These are phyloP conservation scores for Amphipyra tragopoginis DNA, from an alignment of 2,888 invertebrate genomes.

Conservation along the genomic window DNA sequence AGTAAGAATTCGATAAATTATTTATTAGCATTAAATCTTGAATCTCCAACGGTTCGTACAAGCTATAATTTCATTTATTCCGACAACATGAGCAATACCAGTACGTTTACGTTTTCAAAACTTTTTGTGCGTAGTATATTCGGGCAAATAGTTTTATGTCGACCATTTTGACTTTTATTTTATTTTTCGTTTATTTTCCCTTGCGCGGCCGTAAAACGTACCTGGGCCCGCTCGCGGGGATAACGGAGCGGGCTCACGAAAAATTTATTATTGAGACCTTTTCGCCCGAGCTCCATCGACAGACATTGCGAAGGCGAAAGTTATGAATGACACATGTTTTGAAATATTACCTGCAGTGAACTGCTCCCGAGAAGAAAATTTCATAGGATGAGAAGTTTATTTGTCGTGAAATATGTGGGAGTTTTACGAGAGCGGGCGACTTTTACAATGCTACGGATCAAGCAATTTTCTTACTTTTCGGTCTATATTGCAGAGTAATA, in stretches of 20 bases:
- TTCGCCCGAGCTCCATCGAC: constrained; percentile 88
- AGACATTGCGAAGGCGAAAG: constrained; percentile 90
- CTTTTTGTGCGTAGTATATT: constrained; percentile 78
- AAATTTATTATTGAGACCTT: constrained; percentile 90
- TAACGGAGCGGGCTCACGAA: constrained; percentile 87
- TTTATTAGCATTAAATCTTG: constrained; percentile 30
- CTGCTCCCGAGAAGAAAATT: constrained; percentile 85
- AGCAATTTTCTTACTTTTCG: constrained; percentile 83
- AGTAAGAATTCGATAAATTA: constrained; percentile 6
- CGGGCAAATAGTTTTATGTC: constrained; percentile 88
- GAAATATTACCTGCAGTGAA: constrained; percentile 89
- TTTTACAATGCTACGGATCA: constrained; percentile 87
- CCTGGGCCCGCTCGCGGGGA: constrained; percentile 87
- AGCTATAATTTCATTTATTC: constrained; percentile 61
- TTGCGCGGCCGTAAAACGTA: constrained; percentile 89
- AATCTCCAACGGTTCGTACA: constrained; percentile 14
- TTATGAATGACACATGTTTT: constrained; percentile 90
- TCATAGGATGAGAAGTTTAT: constrained; percentile 89
- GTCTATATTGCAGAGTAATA: constrained; percentile 81
- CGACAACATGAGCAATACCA: constrained; percentile 66
- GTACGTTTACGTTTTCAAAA: constrained; percentile 75
- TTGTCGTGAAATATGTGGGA: constrained; percentile 89
- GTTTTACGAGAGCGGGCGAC: constrained; percentile 85
- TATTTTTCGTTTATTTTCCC: constrained; percentile 90
- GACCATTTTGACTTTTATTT: constrained; percentile 89